phyloP scores from a whole-genome alignment of 2,113 vertebrate genomes.

The Coptodon rendalli region DNA sequence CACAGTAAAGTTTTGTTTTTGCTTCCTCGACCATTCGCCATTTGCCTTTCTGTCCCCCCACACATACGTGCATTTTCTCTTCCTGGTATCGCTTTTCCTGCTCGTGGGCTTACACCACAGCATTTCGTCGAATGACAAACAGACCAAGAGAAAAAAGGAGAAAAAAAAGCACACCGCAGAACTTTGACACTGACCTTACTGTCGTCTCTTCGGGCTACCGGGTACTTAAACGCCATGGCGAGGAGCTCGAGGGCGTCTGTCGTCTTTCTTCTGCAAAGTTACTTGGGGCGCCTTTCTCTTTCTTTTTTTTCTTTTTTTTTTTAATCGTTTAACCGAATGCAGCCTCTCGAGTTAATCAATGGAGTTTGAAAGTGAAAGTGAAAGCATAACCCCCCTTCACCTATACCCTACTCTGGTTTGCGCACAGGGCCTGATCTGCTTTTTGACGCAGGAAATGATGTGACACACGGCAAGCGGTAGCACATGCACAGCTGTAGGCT shows the following conservation, averaged over 20 bases:
- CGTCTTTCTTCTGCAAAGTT: background rate
- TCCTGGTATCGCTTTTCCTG: background rate
- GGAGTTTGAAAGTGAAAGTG: slow-evolving; percentile 54
- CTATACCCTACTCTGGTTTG: background rate
- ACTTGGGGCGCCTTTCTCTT: background rate
- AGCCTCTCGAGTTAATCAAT: background rate
- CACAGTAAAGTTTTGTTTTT: background rate
- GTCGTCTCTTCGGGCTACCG: slow-evolving; percentile 57
- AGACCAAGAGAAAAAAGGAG: background rate
- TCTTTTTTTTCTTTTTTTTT: fast-evolving
- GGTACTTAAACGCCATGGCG: slow-evolving; percentile 63
- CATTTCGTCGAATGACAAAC: background rate
- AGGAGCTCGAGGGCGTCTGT: background rate
- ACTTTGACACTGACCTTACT: slow-evolving; percentile 54
- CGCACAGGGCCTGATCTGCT: background rate
- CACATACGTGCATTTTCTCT: background rate
- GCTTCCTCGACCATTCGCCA: background rate
- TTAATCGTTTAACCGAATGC: background rate
- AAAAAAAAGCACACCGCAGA: background rate
- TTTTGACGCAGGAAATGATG: slow-evolving; percentile 7
- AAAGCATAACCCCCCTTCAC: slow-evolving; percentile 1
- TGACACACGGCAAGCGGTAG: background rate
- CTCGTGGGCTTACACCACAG: background rate
- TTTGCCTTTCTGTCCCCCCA: background rate
- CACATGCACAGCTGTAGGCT: background rate